Evolutionary conservation across 2,888 invertebrate species (phyloP), one percentile per base, ranked within the genome.

Genomic region (Camptogramma bilineatum): DNA sequence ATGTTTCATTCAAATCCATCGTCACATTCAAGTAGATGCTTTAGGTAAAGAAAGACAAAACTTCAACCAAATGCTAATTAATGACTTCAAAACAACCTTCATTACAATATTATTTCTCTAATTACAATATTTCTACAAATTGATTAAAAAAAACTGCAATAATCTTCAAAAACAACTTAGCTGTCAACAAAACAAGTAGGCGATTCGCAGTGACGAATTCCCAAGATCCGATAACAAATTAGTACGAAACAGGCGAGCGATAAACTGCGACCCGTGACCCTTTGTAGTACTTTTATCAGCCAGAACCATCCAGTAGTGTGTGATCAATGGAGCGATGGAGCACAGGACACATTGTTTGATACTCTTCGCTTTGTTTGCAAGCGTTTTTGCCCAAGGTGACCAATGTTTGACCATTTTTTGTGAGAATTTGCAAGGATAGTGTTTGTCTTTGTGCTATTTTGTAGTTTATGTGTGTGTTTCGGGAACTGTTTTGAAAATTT

Each of bases 181-280:
- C 42, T 50, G 34, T 44, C 52, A 56, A 64, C 52, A 56, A 57
- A 62, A 59, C 46, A 58, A 62, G 47, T 52, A 44, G 4, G 9
- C 10, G 10, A 50, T 8, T 60, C 34, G 48, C 52, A 48, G 17
- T 56, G 61, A 61, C 65, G 62, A 68, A 60, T 62, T 62, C n/a
- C 62, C 52, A 64, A 64, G 68, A 73, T 68, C 67, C 62, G 80
- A 81, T 81, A 81, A 76, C 67, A 57, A 72, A 72, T 70, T 75
- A 73, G 67, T 66, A 56, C 48, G 56, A 69, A 73, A 61, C n/a
- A n/a, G n/a, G n/a, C 64, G 56, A 65, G 51, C 62, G 82, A 82
- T 82, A 83, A 76, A 70, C 73, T 53, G 28, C 75, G 83, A 82
- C 79, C 83, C 78, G 68, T 77, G 77, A 70, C 73, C 65, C 70